Evolutionary conservation across 2,797 vertebrate species (phyloP).

Genomic region (Tokudaia tokunoshimensis): DNA sequence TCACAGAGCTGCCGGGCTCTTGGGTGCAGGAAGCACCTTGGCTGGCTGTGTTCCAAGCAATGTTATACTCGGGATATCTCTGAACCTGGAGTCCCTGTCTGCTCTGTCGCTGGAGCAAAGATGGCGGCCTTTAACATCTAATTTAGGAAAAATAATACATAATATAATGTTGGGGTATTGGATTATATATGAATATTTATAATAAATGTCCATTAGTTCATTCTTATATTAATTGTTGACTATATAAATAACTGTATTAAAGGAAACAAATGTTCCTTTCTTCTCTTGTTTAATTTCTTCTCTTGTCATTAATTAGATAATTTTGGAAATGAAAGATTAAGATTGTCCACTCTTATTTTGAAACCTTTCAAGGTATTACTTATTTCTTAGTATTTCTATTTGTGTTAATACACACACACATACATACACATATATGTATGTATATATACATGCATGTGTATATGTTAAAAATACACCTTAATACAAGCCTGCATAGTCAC

Average conservation of each 20-base stretch:
- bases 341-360: background rate
- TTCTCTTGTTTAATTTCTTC: background rate
- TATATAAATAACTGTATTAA: background rate
- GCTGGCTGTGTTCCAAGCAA: too few relatives aligned
- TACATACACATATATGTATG: background rate
- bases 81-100: too few relatives aligned
- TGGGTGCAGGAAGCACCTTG: too few relatives aligned
- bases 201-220: background rate
- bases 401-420: background rate
- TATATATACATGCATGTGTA: too few relatives aligned
- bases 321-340: background rate
- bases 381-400: background rate
- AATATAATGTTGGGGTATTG: background rate
- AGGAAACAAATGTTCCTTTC: background rate
- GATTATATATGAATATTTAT: background rate
- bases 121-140: too few relatives aligned
- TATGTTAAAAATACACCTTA: background rate
- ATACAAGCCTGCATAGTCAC: background rate
- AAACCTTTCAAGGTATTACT: background rate
- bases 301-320: background rate
- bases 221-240: background rate
- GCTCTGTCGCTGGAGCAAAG: too few relatives aligned
- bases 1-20: too few relatives aligned
- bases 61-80: too few relatives aligned
- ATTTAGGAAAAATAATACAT: background rate